Evolutionary conservation across 1,140 invertebrate species (phyloP), one percentile per base, ranked within the genome.

Genomic region (Drosophila burlai): DNA sequence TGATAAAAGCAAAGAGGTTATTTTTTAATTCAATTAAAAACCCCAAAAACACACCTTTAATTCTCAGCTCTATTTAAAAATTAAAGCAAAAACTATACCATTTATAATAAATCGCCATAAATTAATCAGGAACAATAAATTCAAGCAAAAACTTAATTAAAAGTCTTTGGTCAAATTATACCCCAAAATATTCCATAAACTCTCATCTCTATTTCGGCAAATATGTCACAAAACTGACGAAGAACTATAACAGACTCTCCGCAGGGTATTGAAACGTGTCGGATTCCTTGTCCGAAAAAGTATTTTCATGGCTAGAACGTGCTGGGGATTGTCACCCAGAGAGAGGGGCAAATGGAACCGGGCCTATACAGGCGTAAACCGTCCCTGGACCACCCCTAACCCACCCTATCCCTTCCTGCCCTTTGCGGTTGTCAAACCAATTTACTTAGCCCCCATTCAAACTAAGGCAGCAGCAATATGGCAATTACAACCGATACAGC

Each of bases 341-440:
- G 15, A 38, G 18, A 55, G 1, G 9, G n/a, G 10, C 13, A 43
- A 58, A 47, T 38, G 54, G 3, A 34, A 16, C 26, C 11, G 36
- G 45, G 69, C 67, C 69, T 73, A 73, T 59, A 38, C 50, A 40
- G 45, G 47, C 46, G 34, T 26, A 43, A 64, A 36, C 21, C 26
- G 11, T 26, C 29, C n/a, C 26, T 29, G 42, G 8, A 10, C 34
- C 34, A 36, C 34, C 34, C 34, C 9, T 10, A 2, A 1, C 1
- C 49, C 26, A 15, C 26, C 1, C 54, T 24, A 45, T 18, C 36
- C 9, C 13, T 13, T n/a, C 69, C 50, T 43, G 42, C 54, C 63
- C 62, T 38, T 60, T 68, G 64, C 62, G 64, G 75, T 68, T 77
- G 55, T 77, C 81, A 83, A 76, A 84, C 81, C 81, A 83, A 84